These are phyloP conservation scores for Porites evermanni DNA, from an alignment of 92 coral and sea anemone genomes.

Conservation along the genomic window DNA sequence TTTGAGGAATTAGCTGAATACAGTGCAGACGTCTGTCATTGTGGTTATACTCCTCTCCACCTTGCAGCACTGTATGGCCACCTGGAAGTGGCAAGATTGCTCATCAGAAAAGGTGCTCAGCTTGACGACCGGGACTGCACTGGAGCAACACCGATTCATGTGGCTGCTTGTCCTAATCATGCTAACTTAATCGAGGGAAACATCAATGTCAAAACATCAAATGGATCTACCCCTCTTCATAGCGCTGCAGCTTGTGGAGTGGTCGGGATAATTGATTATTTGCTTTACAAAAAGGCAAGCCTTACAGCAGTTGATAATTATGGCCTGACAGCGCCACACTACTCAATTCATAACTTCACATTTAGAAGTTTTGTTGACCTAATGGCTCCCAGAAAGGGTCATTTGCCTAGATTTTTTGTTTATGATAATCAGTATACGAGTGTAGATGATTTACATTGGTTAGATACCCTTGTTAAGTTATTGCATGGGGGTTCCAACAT, in stretches of 20 bases:
- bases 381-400: not conserved
- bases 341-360: not conserved
- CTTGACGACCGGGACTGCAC: slow-evolving; percentile 42
- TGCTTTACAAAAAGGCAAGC: slow-evolving; percentile 23
- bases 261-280: not conserved
- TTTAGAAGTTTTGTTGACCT: not conserved
- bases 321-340: slow-evolving; percentile 50
- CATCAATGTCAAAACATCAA: slow-evolving; percentile 5
- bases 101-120: slow-evolving; percentile 26
- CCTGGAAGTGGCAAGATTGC: slow-evolving; percentile 13
- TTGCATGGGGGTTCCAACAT: not conserved
- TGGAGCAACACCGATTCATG: slow-evolving; percentile 50
- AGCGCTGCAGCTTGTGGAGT: slow-evolving; percentile 50
- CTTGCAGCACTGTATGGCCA: slow-evolving; percentile 57
- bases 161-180: slow-evolving; percentile 60
- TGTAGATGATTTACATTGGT: not conserved
- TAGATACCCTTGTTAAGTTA: slow-evolving; percentile 5
- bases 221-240: slow-evolving; percentile 62
- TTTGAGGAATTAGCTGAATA: slow-evolving; percentile 34
- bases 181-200: slow-evolving; percentile 27
- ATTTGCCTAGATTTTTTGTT: not conserved
- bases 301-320: slow-evolving; percentile 11
- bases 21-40: slow-evolving; percentile 34
- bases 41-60: slow-evolving; percentile 70
- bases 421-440: not conserved